Base-by-base conservation (phyloP, 2,797 vertebrate species). In the Enteromius mattozi region DNA sequence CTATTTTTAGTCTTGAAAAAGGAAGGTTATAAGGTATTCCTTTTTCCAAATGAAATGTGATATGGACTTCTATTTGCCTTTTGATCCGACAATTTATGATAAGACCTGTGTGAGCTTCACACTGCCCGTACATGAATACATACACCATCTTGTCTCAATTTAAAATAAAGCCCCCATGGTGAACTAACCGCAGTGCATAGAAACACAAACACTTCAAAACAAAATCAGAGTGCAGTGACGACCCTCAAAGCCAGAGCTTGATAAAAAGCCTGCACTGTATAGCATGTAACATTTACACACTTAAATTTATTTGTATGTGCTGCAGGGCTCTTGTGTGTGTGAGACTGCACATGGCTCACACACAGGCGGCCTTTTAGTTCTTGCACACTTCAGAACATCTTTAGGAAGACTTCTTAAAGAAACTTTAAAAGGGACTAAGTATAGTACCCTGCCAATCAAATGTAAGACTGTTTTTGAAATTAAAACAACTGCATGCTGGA, bases 41-140 rank as follows among this genome's bases (percentile, higher is more conserved):
- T 56, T 87, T 90, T 91, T 86, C 21, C 37, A 86, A 88, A 45
- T 54, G 82, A 88, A 61, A 76, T 7, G 69, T 51, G 83, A 89
- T 68, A 78, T 54, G 87, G 72, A 76, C 84, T 47, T 72, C 78
- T 87, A 89, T 66, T 51, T 74, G 80, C 87, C 84, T 74, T 78
- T 75, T 80, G 72, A 70, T 84, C 47, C n/a, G 85, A 86, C 51
- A 74, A 87, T 81, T 78, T 40, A 78, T 12, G 51, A 63, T 45
- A 45, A 72, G 74, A 80, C 75, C 85, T 76, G 16, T 35, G 88
- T 81, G 61, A 49, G 59, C 77, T 87, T 91, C 89, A 66, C 88
- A 76, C 71, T 68, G 47, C 87, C 61, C 7, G 65, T 82, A 76
- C 7, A 66, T 13, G 72, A 37, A 82, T 63, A 82, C 54, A 77